These are phyloP conservation scores for Danaus plexippus DNA, from an alignment of 1,140 invertebrate species.

Conservation along the genomic window DNA sequence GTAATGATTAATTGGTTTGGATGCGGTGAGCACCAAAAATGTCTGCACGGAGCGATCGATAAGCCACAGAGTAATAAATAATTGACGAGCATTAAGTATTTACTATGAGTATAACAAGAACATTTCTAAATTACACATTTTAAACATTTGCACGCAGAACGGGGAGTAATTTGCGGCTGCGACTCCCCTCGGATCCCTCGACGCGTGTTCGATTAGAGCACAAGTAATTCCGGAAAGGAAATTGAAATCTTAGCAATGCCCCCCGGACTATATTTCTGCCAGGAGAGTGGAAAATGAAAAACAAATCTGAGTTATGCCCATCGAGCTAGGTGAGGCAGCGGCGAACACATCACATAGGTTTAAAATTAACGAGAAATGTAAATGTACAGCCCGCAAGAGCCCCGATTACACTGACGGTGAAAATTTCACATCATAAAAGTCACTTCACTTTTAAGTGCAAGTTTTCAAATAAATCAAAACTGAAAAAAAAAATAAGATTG, in stretches of 20 bases:
- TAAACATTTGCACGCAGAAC: slow-evolving; percentile 61
- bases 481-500: too few relatives aligned
- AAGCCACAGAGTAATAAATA: slow-evolving; percentile 30
- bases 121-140: slow-evolving; percentile 58
- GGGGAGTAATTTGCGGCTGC: slow-evolving; percentile 62
- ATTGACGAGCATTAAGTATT: slow-evolving; percentile 47
- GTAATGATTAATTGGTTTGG: too few relatives aligned
- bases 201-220: slow-evolving; percentile 68
- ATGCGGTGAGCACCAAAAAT: too few relatives aligned
- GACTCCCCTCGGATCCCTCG: slow-evolving; percentile 41
- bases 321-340: too few relatives aligned
- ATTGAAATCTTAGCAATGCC: slow-evolving; percentile 71
- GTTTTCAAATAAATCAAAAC: too few relatives aligned
- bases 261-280: slow-evolving; percentile 58
- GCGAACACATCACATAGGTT: too few relatives aligned
- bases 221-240: slow-evolving; percentile 70
- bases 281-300: slow-evolving; percentile 51
- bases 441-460: too few relatives aligned
- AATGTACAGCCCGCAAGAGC: too few relatives aligned
- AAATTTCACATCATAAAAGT: too few relatives aligned
- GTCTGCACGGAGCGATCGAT: neutral
- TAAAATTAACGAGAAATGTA: too few relatives aligned
- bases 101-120: slow-evolving; percentile 35
- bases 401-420: too few relatives aligned
- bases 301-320: slow-evolving; percentile 28